Base-by-base conservation (phyloP, 2,797 vertebrate genomes). In the Muraenolepis orangiensis region DNA sequence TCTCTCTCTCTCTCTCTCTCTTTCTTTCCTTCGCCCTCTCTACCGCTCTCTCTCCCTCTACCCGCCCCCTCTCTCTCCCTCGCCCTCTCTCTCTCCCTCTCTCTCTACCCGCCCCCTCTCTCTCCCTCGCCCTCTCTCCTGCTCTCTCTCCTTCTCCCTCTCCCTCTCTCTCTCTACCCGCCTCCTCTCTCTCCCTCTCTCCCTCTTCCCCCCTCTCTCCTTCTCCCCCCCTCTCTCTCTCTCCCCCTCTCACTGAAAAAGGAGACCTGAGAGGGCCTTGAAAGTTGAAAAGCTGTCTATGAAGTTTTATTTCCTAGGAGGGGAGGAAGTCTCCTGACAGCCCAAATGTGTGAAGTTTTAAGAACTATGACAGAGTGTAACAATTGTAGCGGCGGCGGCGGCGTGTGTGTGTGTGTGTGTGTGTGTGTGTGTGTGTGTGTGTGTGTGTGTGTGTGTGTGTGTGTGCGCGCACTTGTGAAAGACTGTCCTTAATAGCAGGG, bases 401-500 rank as follows among this genome's bases (percentile, higher is more conserved):
- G 57, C 12, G 57, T 40, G 57, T 26, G n/a, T 8, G n/a, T 3
- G 57, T 64, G 57, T 64, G 57, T 26, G 2, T 28, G 23, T 64
- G 57, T n/a, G 51, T 57, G 51, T 23, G 51, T 57, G 51, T 11
- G 32, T 34, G 32, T 3, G 32, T 34, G 32, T 4, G 32, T 20
- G 46, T 34, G 3, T 34, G 3, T 8, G 32, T 34, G 32, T 34
- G 32, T 34, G 32, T 34, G 32, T 34, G 8, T 34, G 8, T 34
- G 32, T 34, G 32, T 34, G 32, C 8, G 32, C 8, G 32, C 80
- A 38, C 74, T 57, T 87, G 85, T 84, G 84, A 87, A 88, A 87
- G 81, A 80, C 88, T 79, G 82, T 84, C 77, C 86, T 91, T 90
- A 90, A 91, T 93, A 90, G 93, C 79, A 85, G 80, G 85, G 91